phyloP scores from a whole-genome alignment of 2,797 vertebrate genomes.

The Rhinoraja longicauda region DNA sequence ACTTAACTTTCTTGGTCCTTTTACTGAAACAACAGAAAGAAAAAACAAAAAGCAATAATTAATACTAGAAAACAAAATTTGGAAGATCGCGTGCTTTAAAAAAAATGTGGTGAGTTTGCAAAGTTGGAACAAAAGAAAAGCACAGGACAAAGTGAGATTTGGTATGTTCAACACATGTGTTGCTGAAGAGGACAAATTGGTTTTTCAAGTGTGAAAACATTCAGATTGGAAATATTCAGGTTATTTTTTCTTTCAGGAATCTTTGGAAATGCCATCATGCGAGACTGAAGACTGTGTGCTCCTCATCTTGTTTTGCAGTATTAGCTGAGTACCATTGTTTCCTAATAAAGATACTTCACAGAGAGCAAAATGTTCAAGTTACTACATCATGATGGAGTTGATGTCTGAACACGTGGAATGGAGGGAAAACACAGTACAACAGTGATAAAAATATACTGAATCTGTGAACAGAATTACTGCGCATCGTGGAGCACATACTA shows the following conservation, averaged over 20 bases:
- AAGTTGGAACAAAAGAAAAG: background rate
- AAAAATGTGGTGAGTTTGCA: slow-evolving; percentile 24
- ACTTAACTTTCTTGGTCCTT: slow-evolving; percentile 99
- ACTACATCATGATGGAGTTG: slow-evolving; percentile 7
- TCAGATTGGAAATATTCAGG: background rate
- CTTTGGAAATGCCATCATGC: background rate
- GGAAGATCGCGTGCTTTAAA: slow-evolving; percentile 49
- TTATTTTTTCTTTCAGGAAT: background rate
- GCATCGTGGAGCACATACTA: background rate
- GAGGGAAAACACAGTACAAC: background rate
- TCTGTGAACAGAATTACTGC: background rate
- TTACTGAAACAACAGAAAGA: slow-evolving; percentile 97
- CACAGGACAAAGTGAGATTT: background rate
- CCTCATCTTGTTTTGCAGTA: background rate
- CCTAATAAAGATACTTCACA: background rate
- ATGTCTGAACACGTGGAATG: background rate
- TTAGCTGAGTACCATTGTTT: background rate
- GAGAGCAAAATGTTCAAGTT: background rate
- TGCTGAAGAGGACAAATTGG: background rate
- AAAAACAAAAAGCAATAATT: slow-evolving; percentile 67
- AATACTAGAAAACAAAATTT: slow-evolving; percentile 57
- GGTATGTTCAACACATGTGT: background rate
- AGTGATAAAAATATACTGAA: background rate
- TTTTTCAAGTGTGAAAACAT: background rate
- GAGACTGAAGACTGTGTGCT: too few species aligned